A percentile compares a stretch with the other conserved stretches of the same genome.
These are phyloP conservation scores for Aculops lycopersici DNA, from an alignment of 1,140 invertebrate genomes.

Conservation along the genomic window DNA sequence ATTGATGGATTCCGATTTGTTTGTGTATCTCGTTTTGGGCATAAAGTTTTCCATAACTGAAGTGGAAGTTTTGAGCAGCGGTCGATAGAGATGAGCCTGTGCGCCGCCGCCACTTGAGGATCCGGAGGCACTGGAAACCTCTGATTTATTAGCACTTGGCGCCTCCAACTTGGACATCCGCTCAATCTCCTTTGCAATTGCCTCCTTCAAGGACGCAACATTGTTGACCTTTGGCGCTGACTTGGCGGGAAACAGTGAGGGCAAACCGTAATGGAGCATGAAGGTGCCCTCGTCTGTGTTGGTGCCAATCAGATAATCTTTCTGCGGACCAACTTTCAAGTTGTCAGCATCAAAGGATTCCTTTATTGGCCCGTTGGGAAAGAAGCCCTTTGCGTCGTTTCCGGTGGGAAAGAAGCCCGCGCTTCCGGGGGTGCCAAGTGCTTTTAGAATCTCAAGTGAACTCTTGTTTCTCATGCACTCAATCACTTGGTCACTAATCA, in stretches of 20 bases:
- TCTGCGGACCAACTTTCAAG: background rate
- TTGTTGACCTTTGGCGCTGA: background rate
- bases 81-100: background rate
- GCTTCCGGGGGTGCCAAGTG: background rate
- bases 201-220: background rate
- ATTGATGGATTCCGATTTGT: no score
- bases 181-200: background rate
- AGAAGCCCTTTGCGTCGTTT: background rate
- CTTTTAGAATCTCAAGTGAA: background rate
- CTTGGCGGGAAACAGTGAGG: conserved; percentile 3
- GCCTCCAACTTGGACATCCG: background rate
- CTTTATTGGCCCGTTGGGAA: background rate
- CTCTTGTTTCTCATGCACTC: background rate
- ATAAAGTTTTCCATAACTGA: background rate
- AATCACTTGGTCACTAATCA: background rate
- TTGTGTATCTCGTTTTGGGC: no score
- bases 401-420: background rate
- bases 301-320: conserved; percentile 2
- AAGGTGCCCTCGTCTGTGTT: conserved; percentile 5
- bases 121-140: background rate
- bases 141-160: background rate
- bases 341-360: background rate
- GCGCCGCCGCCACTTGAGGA: background rate
- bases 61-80: background rate
- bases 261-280: conserved; percentile 5